Evolutionary conservation across 2,113 vertebrate species (phyloP), one percentile per base, ranked within the genome.

Genomic region (Strigops habroptila): DNA sequence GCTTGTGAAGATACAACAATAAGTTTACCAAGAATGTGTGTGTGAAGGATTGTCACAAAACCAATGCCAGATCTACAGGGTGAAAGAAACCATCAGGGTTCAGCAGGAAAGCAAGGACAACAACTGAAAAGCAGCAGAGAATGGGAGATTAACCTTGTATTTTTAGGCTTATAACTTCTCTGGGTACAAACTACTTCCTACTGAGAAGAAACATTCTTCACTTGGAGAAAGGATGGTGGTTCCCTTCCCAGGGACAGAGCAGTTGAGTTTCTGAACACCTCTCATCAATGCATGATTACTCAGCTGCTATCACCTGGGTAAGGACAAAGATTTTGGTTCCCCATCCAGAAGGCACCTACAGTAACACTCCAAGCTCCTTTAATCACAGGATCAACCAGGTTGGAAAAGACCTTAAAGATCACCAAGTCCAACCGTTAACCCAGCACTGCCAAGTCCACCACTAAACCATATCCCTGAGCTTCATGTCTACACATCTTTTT

Each of bases 301-400:
- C 1, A 0, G 14, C 28, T 25, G 25, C 41, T 10, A 39, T 37
- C 5, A 0, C 27, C 19, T 8, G 5, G 14, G 21, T 43, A 7
- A 70, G 31, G 69, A 64, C 5, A 12, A 21, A 41, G 31, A 48
- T 59, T 60, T 70, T 52, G 18, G 31, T 49, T 78, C 31, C 39
- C 15, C 7, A 3, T 39, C 19, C 22, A 27, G 49, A 39, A 65
- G 16, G 21, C 13, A 3, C 31, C 35, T 60, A 16, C 21, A 78
- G 46, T 37, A 73, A 73, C 2, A 14, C 21, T 22, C 22, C 18
- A 30, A 69, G 18, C 14, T 69, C 31, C 39, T 33, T 64, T 22
- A 64, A 16, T 14, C 37, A 41, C 3, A 8, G 37, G 33, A 46
- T 23, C 4, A 12, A 23, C 30, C 7, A 33, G 18, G 18, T 10